Evolutionary conservation across 2,888 invertebrate genomes (phyloP).

Genomic region (Lepidonotus clava): DNA sequence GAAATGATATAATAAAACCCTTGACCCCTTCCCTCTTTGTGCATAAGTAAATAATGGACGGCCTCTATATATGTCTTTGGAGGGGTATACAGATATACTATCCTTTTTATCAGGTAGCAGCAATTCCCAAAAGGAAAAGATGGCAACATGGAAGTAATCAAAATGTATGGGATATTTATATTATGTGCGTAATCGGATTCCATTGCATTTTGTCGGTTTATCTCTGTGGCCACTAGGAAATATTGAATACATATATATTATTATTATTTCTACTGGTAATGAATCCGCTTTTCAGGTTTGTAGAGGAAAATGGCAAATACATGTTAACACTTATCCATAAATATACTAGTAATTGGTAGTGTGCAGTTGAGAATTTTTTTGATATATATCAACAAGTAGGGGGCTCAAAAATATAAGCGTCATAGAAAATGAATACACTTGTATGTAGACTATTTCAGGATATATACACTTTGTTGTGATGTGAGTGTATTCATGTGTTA

Average conservation of each 20-base stretch:
- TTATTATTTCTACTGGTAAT: conserved; percentile 25
- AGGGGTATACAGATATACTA: no score
- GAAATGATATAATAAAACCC: no score
- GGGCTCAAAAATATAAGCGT: not conserved
- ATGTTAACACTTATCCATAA: not conserved
- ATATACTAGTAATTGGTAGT: not conserved
- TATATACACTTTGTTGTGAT: conserved; percentile 11
- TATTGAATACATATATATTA: not conserved
- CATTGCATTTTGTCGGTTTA: no score
- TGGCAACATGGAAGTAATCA: no score
- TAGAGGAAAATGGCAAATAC: not conserved
- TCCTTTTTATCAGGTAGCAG: no score
- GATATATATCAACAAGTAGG: not conserved
- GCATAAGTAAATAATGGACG: no score
- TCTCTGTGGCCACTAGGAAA: not conserved
- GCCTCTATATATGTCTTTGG: no score
- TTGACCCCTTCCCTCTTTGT: no score
- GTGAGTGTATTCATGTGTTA: not conserved
- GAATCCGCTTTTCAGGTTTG: not conserved
- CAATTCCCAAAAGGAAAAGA: no score
- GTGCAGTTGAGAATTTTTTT: not conserved
- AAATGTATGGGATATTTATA: no score
- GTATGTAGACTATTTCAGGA: conserved; percentile 9
- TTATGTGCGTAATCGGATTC: no score
- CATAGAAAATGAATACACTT: not conserved